phyloP scores from a whole-genome alignment of 2,113 vertebrate species.

The Cervus canadensis region DNA sequence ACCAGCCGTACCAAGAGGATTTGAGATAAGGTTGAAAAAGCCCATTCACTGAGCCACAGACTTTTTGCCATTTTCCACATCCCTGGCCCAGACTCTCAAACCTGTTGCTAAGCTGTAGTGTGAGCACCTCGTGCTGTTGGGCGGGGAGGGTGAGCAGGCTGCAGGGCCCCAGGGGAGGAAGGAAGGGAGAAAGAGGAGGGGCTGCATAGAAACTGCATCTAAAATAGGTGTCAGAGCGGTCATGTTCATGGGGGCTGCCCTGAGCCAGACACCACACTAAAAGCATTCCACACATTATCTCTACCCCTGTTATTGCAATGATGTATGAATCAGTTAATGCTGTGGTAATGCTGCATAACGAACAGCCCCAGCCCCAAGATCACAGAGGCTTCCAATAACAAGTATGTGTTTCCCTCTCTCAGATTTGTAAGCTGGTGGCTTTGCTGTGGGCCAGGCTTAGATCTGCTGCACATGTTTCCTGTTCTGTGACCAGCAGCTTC shows the following conservation, averaged over 20 bases:
- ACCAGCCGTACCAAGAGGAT: background rate
- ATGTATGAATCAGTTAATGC: fast-evolving
- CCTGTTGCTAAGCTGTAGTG: background rate
- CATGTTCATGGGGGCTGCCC: fast-evolving
- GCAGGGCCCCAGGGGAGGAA: fast-evolving
- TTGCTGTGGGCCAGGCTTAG: background rate
- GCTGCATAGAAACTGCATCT: background rate
- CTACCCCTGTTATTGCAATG: fast-evolving
- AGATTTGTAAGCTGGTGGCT: background rate
- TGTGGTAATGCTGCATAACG: background rate
- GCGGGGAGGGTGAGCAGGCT: fast-evolving
- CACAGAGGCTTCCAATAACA: background rate
- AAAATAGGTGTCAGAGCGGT: fast-evolving
- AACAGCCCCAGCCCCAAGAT: background rate
- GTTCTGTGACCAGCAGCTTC: background rate
- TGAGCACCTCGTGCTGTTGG: background rate
- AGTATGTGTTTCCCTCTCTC: background rate
- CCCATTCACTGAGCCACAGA: background rate
- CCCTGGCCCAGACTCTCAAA: background rate
- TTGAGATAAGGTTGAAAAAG: background rate
- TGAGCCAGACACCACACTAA: fast-evolving
- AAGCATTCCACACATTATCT: fast-evolving
- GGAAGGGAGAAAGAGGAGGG: too few species aligned
- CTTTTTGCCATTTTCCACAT: background rate
- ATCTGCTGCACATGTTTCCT: background rate